phyloP scores from a whole-genome alignment of 2,888 invertebrate genomes.

The Melanostoma scalare region DNA sequence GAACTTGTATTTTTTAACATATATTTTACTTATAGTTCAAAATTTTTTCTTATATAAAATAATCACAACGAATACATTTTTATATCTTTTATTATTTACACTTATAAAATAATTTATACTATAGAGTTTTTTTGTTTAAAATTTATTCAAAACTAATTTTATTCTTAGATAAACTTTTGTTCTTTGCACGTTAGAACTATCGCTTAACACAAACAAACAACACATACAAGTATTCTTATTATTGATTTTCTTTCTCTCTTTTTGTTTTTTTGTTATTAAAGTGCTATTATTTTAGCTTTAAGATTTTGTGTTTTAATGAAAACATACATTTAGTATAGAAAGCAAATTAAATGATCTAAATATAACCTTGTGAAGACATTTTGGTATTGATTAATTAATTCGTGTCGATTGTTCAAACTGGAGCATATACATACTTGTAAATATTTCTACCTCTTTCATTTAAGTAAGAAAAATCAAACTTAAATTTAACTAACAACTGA shows the following conservation, averaged over 20 bases:
- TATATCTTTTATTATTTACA: conserved; percentile 66
- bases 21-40: conserved; percentile 69
- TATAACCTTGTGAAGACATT: conserved; percentile 31
- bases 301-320: conserved; percentile 6
- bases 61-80: conserved; percentile 75
- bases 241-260: conserved; percentile 25
- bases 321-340: neutral
- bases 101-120: conserved; percentile 58
- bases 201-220: conserved; percentile 49
- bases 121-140: conserved; percentile 37
- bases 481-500: too few species aligned
- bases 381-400: conserved; percentile 41
- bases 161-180: conserved; percentile 48
- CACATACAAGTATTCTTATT: conserved; percentile 14
- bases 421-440: too few species aligned
- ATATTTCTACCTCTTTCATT: too few species aligned
- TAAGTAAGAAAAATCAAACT: too few species aligned
- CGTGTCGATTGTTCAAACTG: neutral
- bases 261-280: conserved; percentile 14
- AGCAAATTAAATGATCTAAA: conserved; percentile 9
- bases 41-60: conserved; percentile 74
- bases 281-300: neutral
- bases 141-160: conserved; percentile 30
- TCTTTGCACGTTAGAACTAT: conserved; percentile 40
- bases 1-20: conserved; percentile 39